Base-by-base conservation (phyloP, 2,113 vertebrate genomes). In the Phalacrocorax pelagicus region DNA sequence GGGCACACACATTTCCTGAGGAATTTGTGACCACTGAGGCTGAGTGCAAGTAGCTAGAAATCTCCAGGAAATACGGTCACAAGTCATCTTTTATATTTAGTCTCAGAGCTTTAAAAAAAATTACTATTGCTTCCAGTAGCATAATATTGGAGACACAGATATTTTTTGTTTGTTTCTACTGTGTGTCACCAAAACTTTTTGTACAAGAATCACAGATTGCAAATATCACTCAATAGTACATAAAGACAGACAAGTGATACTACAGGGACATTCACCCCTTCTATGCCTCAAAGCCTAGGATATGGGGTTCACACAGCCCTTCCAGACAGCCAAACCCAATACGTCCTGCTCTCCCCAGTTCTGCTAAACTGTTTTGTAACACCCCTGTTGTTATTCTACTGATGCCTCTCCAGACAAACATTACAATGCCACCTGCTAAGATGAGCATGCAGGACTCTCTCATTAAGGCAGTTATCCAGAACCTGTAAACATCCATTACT, bases 1-100 rank as follows among this genome's bases (percentile, higher is more conserved):
- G 62, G 62, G 42, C 24, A 72, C 27, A 52, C 40, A 84, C 9
- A 42, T 88, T 95, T 96, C 91, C 92, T 92, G 69, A 92, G 92
- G 83, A 93, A 94, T 95, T 49, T 86, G 63, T 96, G 83, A 72
- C 88, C 81, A 91, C 87, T 61, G 81, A 91, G 36, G 63, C 51
- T 74, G 10, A 49, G 57, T 81, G 70, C 86, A 69, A 69, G 54
- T 69, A 70, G 95, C 65, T 81, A 89, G 73, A 91, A 96, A 75
- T 54, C 34, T 46, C 52, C 46, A 91, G 95, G 95, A 94, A 91
- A 90, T 89, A 55, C 30, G 0, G 0, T 72, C 26, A 63, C 34
- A 49, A 87, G 12, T 70, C 44, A 85, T 72, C 6, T 49, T 74
- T 69, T 69, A 26, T 65, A 82, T 78, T 90, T 84, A 61, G 59